Base-by-base conservation (phyloP, 2,797 vertebrate genomes). In the Oreortyx pictus region DNA sequence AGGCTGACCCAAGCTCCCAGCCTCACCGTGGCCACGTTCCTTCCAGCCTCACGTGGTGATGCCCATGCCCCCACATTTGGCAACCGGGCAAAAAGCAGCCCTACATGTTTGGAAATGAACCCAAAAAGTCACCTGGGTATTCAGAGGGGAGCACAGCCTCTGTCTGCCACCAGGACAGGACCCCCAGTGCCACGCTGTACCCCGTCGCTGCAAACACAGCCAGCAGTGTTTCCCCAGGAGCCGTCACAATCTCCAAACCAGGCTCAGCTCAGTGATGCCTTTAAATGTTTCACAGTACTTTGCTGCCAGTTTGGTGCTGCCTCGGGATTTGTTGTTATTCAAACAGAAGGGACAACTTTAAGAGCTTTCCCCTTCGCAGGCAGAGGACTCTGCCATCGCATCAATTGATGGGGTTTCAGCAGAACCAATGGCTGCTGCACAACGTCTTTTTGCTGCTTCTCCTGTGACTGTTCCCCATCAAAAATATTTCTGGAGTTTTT, bases 401-500 rank as follows among this genome's bases (percentile, higher is more conserved):
- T 60, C 84, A 96, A 96, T 86, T 57, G 80, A 90, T 91, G 92
- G 94, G 83, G 64, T 92, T 93, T 94, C 54, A 88, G 76, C 31
- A 46, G 33, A 92, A 67, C 59, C 31, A 77, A 96, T 90, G 77
- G 74, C 82, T 59, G 78, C 92, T 91, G 89, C 89, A 91, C 88
- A 91, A 86, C 33, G 46, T 52, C 92, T 88, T 52, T 62, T 52
- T 62, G 86, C 46, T 92, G 74, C 77, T 89, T 89, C 90, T 82
- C 9, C 61, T 73, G 73, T 60, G 71, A 94, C 88, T 88, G 82
- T 72, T 96, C 79, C 67, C 90, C 94, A 96, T 86, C 75, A 89
- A 78, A 94, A 93, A 89, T 86, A 87, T 75, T 91, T 1, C 1
- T 62, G 89, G 96, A 90, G 64, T 97, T 96, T 96, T 95, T 2